A percentile compares a stretch with the other conserved stretches of the same genome.
phyloP scores from a whole-genome alignment of 1,140 invertebrate species.

The Yoshiicerus persimilis region DNA sequence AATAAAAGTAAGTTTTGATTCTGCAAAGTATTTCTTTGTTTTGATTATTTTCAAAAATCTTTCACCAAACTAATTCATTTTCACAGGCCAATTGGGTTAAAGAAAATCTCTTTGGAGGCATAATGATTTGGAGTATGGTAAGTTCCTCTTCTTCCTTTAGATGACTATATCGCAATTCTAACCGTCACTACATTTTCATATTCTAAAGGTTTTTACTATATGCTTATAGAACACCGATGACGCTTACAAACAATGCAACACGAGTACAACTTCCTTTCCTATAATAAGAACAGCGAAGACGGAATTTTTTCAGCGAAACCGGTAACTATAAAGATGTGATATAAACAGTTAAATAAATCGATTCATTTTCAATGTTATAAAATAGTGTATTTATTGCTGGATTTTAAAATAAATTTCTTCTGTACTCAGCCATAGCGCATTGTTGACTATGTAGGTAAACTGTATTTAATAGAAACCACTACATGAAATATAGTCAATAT shows the following conservation, averaged over 20 bases:
- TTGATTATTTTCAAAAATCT: not conserved
- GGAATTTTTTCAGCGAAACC: not conserved
- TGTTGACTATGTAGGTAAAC: not conserved
- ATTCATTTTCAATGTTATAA: not conserved
- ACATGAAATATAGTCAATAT: no score
- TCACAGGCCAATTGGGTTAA: conserved; percentile 40
- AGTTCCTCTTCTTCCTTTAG: not conserved
- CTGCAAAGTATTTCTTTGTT: not conserved
- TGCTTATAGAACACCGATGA: conserved; percentile 33
- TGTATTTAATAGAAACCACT: not conserved
- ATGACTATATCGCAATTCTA: not conserved
- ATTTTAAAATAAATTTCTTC: not conserved
- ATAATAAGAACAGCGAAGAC: conserved; percentile 15
- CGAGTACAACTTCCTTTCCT: conserved; percentile 32
- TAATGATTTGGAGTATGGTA: conserved; percentile 32
- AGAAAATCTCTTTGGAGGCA: conserved; percentile 31
- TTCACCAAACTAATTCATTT: not conserved
- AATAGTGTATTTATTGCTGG: not conserved
- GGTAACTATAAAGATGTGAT: not conserved
- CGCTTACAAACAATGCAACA: conserved; percentile 42
- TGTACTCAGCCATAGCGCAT: no score
- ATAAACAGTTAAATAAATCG: not conserved
- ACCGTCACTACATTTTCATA: no score
- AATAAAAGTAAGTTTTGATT: conserved; percentile 62
- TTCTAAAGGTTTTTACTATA: no score